phyloP scores from a whole-genome alignment of 2,888 invertebrate genomes.

The Eristalis intricaria region DNA sequence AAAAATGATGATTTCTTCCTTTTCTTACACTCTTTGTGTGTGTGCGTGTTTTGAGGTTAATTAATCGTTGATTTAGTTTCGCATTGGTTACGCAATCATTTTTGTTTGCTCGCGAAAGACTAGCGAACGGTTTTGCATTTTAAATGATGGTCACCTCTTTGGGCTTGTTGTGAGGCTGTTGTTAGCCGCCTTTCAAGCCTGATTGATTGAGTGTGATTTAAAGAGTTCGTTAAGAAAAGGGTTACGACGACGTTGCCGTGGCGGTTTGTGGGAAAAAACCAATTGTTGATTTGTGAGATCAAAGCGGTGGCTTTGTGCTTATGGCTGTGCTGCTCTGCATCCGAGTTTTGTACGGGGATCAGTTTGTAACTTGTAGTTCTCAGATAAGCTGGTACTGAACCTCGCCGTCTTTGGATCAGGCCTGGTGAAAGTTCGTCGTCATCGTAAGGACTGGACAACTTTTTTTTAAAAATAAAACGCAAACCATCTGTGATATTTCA shows the following conservation, averaged over 20 bases:
- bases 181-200: background rate
- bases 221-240: background rate
- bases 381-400: too few relatives aligned
- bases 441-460: too few relatives aligned
- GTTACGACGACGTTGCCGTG: background rate
- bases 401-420: too few relatives aligned
- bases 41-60: background rate
- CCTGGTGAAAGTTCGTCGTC: too few relatives aligned
- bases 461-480: too few relatives aligned
- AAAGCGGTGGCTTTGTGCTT: background rate
- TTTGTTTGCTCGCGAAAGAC: background rate
- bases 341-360: too few relatives aligned
- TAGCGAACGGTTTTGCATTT: background rate
- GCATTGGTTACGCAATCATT: slow-evolving; percentile 4
- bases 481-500: too few relatives aligned
- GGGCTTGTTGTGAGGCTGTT: background rate
- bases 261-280: background rate
- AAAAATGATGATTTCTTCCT: background rate
- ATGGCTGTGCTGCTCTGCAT: too few relatives aligned
- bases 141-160: background rate
- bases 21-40: background rate
- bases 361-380: too few relatives aligned
- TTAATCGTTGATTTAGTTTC: slow-evolving; percentile 25
- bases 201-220: background rate
- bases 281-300: background rate